phyloP scores from a whole-genome alignment of 2,797 vertebrate genomes.

The Sebastes nivosus region DNA sequence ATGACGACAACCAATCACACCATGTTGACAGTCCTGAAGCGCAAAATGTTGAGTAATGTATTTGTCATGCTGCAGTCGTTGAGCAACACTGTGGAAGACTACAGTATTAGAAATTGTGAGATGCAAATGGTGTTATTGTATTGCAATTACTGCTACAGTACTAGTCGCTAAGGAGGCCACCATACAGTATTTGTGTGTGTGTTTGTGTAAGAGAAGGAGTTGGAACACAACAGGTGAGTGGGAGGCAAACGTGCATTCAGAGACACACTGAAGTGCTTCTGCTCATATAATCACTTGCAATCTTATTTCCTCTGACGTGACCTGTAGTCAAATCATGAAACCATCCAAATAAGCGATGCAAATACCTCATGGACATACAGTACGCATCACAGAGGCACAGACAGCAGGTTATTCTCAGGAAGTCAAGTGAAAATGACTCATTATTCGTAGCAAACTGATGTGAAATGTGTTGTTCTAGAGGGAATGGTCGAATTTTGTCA shows the following conservation, averaged over 20 bases:
- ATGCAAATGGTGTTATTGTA: background rate
- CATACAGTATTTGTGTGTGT: background rate
- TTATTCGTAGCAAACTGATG: background rate
- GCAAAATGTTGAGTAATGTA: conserved; percentile 15
- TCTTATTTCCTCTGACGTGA: background rate
- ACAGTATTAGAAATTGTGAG: background rate
- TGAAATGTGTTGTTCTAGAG: background rate
- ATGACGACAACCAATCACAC: background rate
- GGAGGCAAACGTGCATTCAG: background rate
- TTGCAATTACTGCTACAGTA: background rate
- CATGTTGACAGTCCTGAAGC: conserved; percentile 20
- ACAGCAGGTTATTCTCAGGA: background rate
- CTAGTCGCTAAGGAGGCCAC: background rate
- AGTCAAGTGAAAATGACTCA: background rate
- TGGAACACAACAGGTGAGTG: background rate
- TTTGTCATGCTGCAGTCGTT: conserved; percentile 7
- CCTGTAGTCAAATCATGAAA: conserved; percentile 6
- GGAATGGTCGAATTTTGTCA: background rate
- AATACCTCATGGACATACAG: background rate
- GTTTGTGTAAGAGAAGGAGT: background rate
- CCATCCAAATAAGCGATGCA: background rate
- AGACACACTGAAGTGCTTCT: background rate
- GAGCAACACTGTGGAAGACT: conserved; percentile 22
- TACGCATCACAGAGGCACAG: background rate
- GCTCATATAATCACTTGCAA: background rate